Conservation (phyloP, 1,140 invertebrate species). For the Grapholita molesta region DNA sequence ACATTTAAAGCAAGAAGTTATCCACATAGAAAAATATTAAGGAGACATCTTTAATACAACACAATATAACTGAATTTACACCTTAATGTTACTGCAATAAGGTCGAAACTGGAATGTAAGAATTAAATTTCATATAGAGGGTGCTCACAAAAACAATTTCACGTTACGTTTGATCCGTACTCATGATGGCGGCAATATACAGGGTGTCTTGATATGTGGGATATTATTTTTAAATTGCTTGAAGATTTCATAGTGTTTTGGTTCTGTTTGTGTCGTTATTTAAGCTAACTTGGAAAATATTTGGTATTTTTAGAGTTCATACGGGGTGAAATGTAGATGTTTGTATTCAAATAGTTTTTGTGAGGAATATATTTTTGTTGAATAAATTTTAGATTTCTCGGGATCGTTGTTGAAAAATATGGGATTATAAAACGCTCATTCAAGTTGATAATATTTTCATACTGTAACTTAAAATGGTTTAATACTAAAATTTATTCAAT, state of each 20-base stretch:
- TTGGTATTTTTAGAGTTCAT: not conserved
- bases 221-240: slow-evolving; percentile 11
- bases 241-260: not conserved
- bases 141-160: slow-evolving; percentile 22
- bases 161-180: slow-evolving; percentile 20
- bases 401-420: not conserved
- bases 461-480: too few species aligned
- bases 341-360: not conserved
- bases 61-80: not conserved
- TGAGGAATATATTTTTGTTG: not conserved
- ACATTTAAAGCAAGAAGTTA: slow-evolving; percentile 2
- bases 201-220: slow-evolving; percentile 1
- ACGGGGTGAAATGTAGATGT: not conserved
- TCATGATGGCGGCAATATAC: slow-evolving; percentile 19
- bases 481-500: too few species aligned
- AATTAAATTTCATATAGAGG: slow-evolving; percentile 5
- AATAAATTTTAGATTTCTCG: not conserved
- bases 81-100: not conserved
- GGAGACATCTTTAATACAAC: slow-evolving; percentile 2
- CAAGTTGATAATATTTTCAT: not conserved
- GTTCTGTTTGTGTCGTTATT: not conserved
- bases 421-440: not conserved
- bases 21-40: slow-evolving; percentile 12
- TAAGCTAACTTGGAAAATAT: not conserved
- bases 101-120: not conserved